Evolutionary conservation across 2,797 vertebrate genomes (phyloP).

Genomic region (Pelobates cultripes): DNA sequence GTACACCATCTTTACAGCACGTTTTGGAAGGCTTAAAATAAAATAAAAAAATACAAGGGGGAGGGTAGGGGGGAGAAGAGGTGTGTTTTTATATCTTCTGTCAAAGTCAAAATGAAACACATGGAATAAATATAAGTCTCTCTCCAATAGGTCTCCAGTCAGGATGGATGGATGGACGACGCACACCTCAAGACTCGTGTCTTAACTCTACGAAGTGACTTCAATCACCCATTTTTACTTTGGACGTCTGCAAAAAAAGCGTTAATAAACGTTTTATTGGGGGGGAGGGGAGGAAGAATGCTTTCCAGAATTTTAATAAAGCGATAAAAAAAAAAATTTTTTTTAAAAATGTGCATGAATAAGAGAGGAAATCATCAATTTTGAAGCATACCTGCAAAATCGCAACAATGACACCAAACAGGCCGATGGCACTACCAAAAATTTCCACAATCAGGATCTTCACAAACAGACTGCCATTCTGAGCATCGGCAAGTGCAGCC

Average conservation of each 20-base stretch:
- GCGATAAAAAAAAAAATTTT: background rate
- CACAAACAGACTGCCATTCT: slow-evolving; percentile 95
- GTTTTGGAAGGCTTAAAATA: slow-evolving; percentile 72
- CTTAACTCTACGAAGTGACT: slow-evolving; percentile 31
- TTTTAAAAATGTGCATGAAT: too few relatives aligned
- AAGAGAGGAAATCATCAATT: too few relatives aligned
- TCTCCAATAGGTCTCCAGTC: slow-evolving; percentile 70
- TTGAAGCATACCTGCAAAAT: slow-evolving; percentile 87
- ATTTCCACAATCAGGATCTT: slow-evolving; percentile 99
- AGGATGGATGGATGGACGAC: slow-evolving; percentile 61
- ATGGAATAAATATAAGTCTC: slow-evolving; percentile 96
- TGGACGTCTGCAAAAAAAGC: slow-evolving; percentile 83
- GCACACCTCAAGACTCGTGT: slow-evolving; percentile 26
- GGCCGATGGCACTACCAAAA: slow-evolving; percentile 96
- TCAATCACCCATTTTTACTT: slow-evolving; percentile 98
- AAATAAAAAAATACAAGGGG: background rate
- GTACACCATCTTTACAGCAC: slow-evolving; percentile 56
- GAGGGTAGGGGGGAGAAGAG: too few relatives aligned
- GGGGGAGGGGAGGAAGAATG: too few relatives aligned
- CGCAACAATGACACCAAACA: slow-evolving; percentile 97
- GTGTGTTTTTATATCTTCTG: slow-evolving; percentile 1
- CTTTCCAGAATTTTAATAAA: background rate
- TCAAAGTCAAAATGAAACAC: slow-evolving; percentile 71
- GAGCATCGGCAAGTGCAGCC: slow-evolving; percentile 94
- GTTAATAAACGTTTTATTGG: background rate